These are phyloP conservation scores for Brachionus koreanus DNA, from an alignment of 1,140 invertebrate species.

Conservation along the genomic window DNA sequence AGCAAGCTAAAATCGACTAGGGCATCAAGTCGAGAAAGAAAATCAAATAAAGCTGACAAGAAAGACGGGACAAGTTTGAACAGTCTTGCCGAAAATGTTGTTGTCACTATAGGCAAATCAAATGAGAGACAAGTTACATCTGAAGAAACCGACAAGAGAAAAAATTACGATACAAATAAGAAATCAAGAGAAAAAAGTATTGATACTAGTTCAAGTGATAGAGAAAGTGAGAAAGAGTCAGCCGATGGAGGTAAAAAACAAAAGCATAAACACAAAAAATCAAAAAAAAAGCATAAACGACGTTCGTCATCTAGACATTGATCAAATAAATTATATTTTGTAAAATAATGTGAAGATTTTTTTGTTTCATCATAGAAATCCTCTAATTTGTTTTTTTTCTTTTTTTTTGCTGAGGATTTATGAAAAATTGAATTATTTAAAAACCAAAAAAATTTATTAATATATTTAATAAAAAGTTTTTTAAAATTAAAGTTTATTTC, in stretches of 20 bases:
- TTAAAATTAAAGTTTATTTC: no score
- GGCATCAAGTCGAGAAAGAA: neutral
- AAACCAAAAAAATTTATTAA: neutral
- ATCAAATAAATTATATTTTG: neutral
- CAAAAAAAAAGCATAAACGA: neutral
- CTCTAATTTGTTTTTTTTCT: neutral
- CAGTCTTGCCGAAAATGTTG: neutral
- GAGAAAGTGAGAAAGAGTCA: neutral
- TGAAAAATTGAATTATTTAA: neutral
- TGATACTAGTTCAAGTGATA: constrained; percentile 9
- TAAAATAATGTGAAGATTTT: neutral
- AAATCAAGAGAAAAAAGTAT: neutral
- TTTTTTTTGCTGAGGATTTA: neutral
- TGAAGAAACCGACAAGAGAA: neutral
- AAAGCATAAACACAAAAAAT: constrained; percentile 29
- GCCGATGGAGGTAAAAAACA: neutral
- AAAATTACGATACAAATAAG: neutral
- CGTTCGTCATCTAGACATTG: constrained; percentile 4
- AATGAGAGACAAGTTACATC: neutral
- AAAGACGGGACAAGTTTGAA: neutral
- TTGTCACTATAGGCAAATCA: neutral
- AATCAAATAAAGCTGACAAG: neutral
- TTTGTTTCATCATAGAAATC: neutral
- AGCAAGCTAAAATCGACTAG: neutral
- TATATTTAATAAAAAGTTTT: no score